Evolutionary conservation across 2,888 invertebrate species (phyloP), one percentile per base, ranked within the genome.

Genomic region (Entomobrya multifasciata): DNA sequence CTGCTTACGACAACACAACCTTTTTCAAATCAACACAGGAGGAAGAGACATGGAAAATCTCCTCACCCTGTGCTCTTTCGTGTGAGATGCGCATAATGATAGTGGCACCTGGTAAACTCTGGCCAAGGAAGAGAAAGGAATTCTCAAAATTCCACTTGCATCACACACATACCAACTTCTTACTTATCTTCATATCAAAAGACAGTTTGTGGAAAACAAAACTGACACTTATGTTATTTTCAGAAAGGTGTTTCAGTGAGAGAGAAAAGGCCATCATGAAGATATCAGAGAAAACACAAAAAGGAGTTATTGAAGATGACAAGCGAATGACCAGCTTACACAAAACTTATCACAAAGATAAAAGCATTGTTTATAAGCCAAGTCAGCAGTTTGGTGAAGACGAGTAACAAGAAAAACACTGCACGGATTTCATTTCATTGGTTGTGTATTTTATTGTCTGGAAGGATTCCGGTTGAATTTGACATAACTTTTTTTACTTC

Each of bases 71-170:
- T 57, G 22, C 15, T 30, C 36, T 6, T 8, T 36, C 8, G 36
- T 4, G 36, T 44, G 41, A 76, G 76, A 76, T 76, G 76, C 20
- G 3, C 41, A 55, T 76, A 70, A 76, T 67, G 76, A 84, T 84
- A 30, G 77, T 67, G 77, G 77, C 84, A 84, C 84, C 84, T 84
- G 84, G 77, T 67, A 67, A 77, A 77, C 84, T 65, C 65, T 70
- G 55, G 30, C 76, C 55, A 15, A 20, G n/a, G 49, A 30, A n/a
- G 17, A 30, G 74, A 30, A 27, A 44, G 70, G 13, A 30, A 55
- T 76, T 27, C 27, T 47, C 62, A 62, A 47, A 62, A 20, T 78
- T 72, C 72, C 47, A 25, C 47, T 70, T 36, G 36, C 8, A 36
- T 36, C 8, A 36, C 36, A 36, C n/a, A n/a, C 47, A 70, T 1